phyloP scores from a whole-genome alignment of 2,113 vertebrate species.

The Chrysochloris asiatica region DNA sequence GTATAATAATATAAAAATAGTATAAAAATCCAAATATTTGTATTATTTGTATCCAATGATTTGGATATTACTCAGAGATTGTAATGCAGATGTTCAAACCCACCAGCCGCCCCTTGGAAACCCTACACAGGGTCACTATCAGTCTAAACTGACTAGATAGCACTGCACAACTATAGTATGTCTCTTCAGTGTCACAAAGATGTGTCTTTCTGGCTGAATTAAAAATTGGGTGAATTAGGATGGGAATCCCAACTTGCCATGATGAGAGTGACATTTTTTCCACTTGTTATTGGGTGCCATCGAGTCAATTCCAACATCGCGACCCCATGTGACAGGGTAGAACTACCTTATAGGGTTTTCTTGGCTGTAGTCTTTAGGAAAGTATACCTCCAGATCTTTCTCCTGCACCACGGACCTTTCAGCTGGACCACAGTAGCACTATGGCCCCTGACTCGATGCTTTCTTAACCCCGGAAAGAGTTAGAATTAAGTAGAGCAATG shows the following conservation, averaged over 20 bases:
- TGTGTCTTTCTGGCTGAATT: not conserved
- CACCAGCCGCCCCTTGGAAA: too few relatives aligned
- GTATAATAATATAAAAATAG: too few relatives aligned
- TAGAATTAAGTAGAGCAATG: not conserved
- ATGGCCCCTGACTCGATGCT: not conserved
- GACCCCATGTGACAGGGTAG: not conserved
- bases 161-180: too few relatives aligned
- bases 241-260: not conserved
- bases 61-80: too few relatives aligned
- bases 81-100: too few relatives aligned
- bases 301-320: not conserved
- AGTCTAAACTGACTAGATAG: too few relatives aligned
- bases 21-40: too few relatives aligned
- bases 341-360: not conserved
- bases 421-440: not conserved
- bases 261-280: not conserved
- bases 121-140: too few relatives aligned
- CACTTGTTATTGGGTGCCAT: not conserved
- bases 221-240: not conserved
- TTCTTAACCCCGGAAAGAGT: constrained; percentile 3
- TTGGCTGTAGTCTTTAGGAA: not conserved
- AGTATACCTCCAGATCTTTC: not conserved
- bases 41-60: too few relatives aligned
- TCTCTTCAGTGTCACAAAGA: too few relatives aligned
- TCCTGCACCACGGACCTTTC: not conserved